These are phyloP conservation scores for Myopa tessellatipennis DNA, from an alignment of 2,888 invertebrate genomes.

Conservation along the genomic window DNA sequence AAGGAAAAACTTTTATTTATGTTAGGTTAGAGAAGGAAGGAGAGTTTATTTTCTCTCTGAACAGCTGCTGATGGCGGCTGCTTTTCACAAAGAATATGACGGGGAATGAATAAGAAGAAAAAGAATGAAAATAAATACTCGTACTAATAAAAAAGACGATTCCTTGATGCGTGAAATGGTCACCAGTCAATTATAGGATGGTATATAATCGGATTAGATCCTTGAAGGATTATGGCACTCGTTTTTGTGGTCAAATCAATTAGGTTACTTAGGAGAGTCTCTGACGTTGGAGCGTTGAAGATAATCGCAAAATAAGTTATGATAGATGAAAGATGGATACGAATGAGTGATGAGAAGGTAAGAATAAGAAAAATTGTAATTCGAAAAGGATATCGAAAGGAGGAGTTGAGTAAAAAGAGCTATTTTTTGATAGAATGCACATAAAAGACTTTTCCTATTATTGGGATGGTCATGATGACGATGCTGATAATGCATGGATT, in stretches of 20 bases:
- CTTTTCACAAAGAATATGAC: neutral
- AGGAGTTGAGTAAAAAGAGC: neutral
- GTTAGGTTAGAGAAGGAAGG: neutral
- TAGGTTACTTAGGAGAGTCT: conserved; percentile 28
- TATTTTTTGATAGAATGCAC: neutral
- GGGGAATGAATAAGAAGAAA: neutral
- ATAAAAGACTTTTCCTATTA: neutral
- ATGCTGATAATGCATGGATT: no score
- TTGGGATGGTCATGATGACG: no score
- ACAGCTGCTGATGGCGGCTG: conserved; percentile 3
- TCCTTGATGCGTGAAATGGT: conserved; percentile 54
- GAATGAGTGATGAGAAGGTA: neutral
- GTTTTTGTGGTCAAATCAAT: conserved; percentile 36
- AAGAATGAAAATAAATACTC: neutral
- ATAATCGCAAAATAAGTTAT: no score
- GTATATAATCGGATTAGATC: conserved; percentile 34
- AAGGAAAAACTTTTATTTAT: conserved; percentile 6
- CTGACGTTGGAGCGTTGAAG: neutral
- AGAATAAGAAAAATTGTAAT: neutral
- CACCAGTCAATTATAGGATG: conserved; percentile 45
- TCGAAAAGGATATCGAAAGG: neutral
- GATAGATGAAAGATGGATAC: no score
- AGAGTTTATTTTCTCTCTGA: neutral
- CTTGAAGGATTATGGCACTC: conserved; percentile 33
- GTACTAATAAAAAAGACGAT: conserved; percentile 12